Evolutionary conservation across 1,140 invertebrate species (phyloP).

Genomic region (Psix sp.): DNA sequence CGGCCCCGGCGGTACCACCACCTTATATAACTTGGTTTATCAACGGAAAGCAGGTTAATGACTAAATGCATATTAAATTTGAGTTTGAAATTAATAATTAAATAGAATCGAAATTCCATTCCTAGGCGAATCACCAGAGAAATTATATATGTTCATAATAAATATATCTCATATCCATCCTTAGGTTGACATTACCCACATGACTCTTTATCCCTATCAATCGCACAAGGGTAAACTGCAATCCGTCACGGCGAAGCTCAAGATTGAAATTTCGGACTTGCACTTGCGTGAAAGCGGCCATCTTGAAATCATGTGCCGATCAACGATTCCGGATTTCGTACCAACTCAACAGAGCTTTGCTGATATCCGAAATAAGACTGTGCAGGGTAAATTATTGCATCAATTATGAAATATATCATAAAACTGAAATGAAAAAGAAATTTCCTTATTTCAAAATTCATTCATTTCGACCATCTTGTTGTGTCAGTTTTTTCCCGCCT

Average conservation of each 20-base stretch:
- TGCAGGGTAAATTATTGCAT: slow-evolving; percentile 77
- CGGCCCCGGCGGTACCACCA: slow-evolving; percentile 83
- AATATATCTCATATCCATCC: too few species aligned
- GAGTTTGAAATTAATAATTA: too few species aligned
- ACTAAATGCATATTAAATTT: neutral
- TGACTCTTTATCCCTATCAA: slow-evolving; percentile 66
- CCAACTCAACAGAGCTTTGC: slow-evolving; percentile 79
- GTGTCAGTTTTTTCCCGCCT: too few species aligned
- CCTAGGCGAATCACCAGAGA: too few species aligned
- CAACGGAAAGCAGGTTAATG: slow-evolving; percentile 86
- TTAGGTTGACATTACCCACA: slow-evolving; percentile 68
- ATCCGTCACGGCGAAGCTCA: slow-evolving; percentile 74
- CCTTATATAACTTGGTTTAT: slow-evolving; percentile 90
- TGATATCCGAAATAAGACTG: slow-evolving; percentile 82
- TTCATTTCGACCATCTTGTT: too few species aligned
- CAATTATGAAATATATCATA: too few species aligned
- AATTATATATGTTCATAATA: too few species aligned
- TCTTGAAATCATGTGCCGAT: slow-evolving; percentile 83
- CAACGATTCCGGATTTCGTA: slow-evolving; percentile 82
- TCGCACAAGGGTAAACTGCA: slow-evolving; percentile 60
- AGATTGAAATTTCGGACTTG: slow-evolving; percentile 81
- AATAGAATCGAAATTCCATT: too few species aligned
- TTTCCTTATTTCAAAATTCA: too few species aligned
- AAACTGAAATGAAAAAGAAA: too few species aligned
- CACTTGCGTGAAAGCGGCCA: slow-evolving; percentile 81